Percentiles rank a stretch among this genome's conserved stretches.
Evolutionary conservation across 2,888 invertebrate species (phyloP).

Genomic region (Eulithis prunata): DNA sequence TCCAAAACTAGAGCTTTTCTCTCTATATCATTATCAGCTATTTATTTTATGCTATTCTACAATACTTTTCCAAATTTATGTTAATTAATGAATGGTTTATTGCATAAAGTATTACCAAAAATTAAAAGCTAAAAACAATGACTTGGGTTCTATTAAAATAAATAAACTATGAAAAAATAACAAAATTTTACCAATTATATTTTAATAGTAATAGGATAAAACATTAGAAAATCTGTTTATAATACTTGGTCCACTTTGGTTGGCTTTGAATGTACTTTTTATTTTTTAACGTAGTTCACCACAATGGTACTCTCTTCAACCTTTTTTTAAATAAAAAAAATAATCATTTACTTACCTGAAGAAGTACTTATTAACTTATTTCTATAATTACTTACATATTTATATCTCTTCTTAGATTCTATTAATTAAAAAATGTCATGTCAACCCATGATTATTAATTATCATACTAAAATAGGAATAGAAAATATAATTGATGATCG

Average conservation of each 20-base stretch:
- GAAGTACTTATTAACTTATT: background rate
- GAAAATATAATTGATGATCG: slow-evolving; percentile 8
- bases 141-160: slow-evolving; percentile 18
- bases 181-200: slow-evolving; percentile 9
- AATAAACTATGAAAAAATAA: slow-evolving; percentile 24
- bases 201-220: background rate
- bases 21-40: background rate
- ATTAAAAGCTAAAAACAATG: slow-evolving; percentile 14
- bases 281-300: background rate
- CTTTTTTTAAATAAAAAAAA: background rate
- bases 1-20: background rate
- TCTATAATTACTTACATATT: background rate
- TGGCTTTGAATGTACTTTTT: slow-evolving; percentile 1
- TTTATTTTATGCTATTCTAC: background rate
- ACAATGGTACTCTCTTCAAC: background rate
- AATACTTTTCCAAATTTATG: too few relatives aligned
- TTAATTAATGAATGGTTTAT: too few relatives aligned
- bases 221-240: slow-evolving; percentile 1
- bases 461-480: slow-evolving; percentile 11
- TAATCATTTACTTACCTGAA: too few relatives aligned
- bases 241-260: slow-evolving; percentile 36
- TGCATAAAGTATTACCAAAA: background rate
- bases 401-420: background rate
- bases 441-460: slow-evolving; percentile 1
- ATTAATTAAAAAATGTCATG: slow-evolving; percentile 4